Evolutionary conservation across 2,888 invertebrate species (phyloP).

Genomic region (Agriotes lineatus): DNA sequence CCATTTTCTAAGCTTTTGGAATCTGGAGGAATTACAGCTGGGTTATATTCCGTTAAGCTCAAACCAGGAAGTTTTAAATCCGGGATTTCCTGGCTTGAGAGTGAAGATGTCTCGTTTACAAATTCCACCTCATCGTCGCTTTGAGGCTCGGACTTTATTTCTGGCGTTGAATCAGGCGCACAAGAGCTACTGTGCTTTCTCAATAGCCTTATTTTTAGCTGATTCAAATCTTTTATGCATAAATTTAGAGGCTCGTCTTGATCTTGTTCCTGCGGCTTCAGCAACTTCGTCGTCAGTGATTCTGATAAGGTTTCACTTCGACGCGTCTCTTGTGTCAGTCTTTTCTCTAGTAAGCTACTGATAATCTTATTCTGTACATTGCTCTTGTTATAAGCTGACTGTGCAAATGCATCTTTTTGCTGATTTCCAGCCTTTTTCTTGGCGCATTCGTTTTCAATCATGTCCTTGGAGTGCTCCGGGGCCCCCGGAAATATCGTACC

Average conservation of each 20-base stretch:
- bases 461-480: constrained; percentile 69
- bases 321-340: constrained; percentile 77
- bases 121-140: constrained; percentile 70
- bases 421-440: constrained; percentile 38
- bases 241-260: constrained; percentile 86
- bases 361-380: constrained; percentile 78
- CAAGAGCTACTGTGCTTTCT: constrained; percentile 75
- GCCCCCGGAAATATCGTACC: constrained; percentile 87
- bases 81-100: constrained; percentile 52
- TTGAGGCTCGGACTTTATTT: constrained; percentile 73
- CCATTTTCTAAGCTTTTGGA: constrained; percentile 64
- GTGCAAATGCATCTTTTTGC: constrained; percentile 45
- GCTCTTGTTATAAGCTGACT: constrained; percentile 67
- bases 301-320: constrained; percentile 49
- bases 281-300: constrained; percentile 56
- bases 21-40: constrained; percentile 63
- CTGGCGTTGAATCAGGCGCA: constrained; percentile 66
- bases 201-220: constrained; percentile 75
- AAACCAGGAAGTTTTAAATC: constrained; percentile 51
- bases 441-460: constrained; percentile 65
- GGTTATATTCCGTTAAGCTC: constrained; percentile 47
- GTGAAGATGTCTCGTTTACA: constrained; percentile 59
- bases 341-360: constrained; percentile 77
- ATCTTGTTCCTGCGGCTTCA: constrained; percentile 62
- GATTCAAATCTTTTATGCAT: constrained; percentile 82